A percentile compares a stretch with the other conserved stretches of the same genome.
Conservation (phyloP, 2,797 vertebrate genomes). For the Anabacerthia variegaticeps region DNA sequence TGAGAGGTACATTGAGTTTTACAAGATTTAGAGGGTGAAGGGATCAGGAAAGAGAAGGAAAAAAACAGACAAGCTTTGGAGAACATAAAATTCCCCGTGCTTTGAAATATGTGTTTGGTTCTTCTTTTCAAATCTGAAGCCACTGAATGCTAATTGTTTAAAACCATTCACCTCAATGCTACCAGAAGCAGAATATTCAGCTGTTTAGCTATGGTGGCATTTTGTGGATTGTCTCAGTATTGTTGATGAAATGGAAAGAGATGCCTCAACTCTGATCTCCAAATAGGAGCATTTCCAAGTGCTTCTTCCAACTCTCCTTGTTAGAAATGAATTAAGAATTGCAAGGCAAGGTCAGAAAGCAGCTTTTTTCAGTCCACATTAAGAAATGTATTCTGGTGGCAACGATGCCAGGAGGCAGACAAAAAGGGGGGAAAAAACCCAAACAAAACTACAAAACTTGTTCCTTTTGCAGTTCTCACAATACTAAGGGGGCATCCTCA, state of each 20-base stretch:
- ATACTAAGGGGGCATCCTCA: background rate
- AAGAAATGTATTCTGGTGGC: background rate
- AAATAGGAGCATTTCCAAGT: background rate
- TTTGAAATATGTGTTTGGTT: background rate
- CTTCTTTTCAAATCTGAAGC: background rate
- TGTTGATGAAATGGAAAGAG: background rate
- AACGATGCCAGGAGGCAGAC: background rate
- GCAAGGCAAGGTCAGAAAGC: constrained; percentile 7
- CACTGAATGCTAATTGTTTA: background rate
- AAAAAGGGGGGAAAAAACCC: fast-evolving
- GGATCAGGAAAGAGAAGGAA: background rate
- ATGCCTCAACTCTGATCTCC: background rate
- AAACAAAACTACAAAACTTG: background rate
- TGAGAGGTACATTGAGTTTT: background rate
- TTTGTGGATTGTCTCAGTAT: background rate
- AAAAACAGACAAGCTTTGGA: background rate
- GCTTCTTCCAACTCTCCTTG: background rate
- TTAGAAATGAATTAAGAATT: background rate
- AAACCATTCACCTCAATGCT: background rate
- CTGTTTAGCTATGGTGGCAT: background rate
- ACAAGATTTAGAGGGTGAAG: background rate
- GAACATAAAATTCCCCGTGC: background rate
- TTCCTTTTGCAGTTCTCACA: background rate
- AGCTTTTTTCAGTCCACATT: background rate
- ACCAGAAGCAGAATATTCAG: background rate